Base-by-base conservation (phyloP, 2,888 invertebrate genomes). In the Caenorhabditis becei region DNA sequence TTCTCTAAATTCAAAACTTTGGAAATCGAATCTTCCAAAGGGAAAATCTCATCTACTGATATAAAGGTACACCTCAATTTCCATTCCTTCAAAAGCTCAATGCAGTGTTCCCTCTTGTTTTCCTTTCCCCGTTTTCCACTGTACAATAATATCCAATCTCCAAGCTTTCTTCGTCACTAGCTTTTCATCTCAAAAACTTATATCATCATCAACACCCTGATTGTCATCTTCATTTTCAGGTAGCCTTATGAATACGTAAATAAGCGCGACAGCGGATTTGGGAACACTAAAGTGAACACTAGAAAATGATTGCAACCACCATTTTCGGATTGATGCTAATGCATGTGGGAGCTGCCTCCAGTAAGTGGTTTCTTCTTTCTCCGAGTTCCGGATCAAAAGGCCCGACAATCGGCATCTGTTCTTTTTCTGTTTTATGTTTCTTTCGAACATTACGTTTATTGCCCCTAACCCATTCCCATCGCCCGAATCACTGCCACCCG, bases 221-320 rank as follows among this genome's bases (percentile, higher is more conserved):
- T n/a, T n/a, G n/a, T 47, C 41, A 41, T 14, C 18, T 47, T 35
- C 20, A 4, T 23, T 16, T 74, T 58, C 74, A 74, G 74, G 58
- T 51, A 49, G 37, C 49, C 74, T 49, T 59, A 74, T 74, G 74
- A 41, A 32, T 28, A 58, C 47, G 51, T 58, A 32, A 62, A 14
- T n/a, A 53, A 10, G 14, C 37, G n/a, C 32, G 8, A 71, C 44
- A 41, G 20, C 54, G 47, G 32, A 71, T 51, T 59, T 59, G 59
- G 71, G 59, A 28, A 59, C 26, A 41, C 37, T 24, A 70, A 37
- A 16, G 28, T 28, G 32, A 58, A 54, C 28, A 41, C 11, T 65
- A 66, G 65, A 78, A 65, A 70, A 80, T 80, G 80, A 58, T 69
- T 65, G 49, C 63, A 20, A 80, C 63, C 10, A 53, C 59, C 35